phyloP scores from a whole-genome alignment of 2,113 vertebrate species.

The Uria aalge region DNA sequence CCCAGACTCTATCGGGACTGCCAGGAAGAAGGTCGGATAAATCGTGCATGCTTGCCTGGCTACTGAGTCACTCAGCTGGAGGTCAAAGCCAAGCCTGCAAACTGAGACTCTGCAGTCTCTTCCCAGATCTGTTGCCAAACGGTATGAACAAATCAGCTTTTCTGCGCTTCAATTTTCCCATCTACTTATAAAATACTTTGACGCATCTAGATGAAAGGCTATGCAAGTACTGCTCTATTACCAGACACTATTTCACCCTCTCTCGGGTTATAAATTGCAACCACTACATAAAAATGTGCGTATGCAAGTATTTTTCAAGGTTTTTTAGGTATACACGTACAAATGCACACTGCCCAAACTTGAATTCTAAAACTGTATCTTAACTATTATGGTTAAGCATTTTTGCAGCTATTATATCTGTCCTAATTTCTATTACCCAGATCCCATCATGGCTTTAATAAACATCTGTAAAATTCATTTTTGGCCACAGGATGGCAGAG shows the following conservation, averaged over 20 bases:
- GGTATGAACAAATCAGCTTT: background rate
- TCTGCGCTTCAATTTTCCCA: background rate
- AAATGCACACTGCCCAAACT: background rate
- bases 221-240: background rate
- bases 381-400: background rate
- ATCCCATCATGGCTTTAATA: background rate
- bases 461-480: background rate
- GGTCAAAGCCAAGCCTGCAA: constrained; percentile 1
- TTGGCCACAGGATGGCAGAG: background rate
- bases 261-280: background rate
- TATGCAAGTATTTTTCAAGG: background rate
- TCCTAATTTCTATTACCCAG: background rate
- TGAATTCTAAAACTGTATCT: background rate
- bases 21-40: background rate
- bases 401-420: background rate
- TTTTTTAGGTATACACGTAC: background rate
- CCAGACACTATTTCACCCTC: background rate
- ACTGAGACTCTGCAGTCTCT: background rate
- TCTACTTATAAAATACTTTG: background rate
- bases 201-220: background rate
- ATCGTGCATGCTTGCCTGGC: background rate
- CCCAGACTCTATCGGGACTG: background rate
- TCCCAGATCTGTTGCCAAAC: constrained; percentile 23
- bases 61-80: background rate
- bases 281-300: background rate